Percentiles rank a stretch among this genome's conserved stretches.
phyloP scores from a whole-genome alignment of 1,140 invertebrate species.

The Xylocopa sonorina region DNA sequence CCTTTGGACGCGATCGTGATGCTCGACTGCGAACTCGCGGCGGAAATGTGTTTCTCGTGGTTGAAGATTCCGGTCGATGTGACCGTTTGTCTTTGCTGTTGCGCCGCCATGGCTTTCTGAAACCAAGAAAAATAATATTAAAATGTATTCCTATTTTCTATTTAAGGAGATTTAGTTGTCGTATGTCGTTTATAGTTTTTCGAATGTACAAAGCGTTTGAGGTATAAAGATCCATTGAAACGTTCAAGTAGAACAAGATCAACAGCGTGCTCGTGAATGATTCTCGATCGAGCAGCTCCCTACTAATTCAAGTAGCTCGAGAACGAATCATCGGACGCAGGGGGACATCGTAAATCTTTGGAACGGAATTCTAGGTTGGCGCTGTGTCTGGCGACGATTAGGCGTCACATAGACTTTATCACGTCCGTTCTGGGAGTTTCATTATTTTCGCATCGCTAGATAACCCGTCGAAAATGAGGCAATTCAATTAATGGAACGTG shows the following conservation, averaged over 20 bases:
- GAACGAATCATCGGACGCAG: not conserved
- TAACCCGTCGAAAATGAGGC: not conserved
- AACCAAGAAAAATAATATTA: slow-evolving; percentile 41
- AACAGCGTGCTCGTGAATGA: no score
- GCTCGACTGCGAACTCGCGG: slow-evolving; percentile 88
- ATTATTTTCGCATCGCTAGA: slow-evolving; percentile 40
- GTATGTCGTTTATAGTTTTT: no score
- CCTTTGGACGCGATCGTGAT: slow-evolving; percentile 89
- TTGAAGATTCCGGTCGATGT: slow-evolving; percentile 90
- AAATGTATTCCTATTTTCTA: no score
- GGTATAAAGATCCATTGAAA: no score
- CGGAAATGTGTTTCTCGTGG: slow-evolving; percentile 88
- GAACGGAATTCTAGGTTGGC: slow-evolving; percentile 3
- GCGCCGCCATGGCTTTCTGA: slow-evolving; percentile 89
- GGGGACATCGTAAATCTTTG: not conserved
- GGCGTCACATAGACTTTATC: slow-evolving; percentile 24
- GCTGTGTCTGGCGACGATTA: not conserved
- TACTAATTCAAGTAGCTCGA: not conserved
- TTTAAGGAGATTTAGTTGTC: no score
- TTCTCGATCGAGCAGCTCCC: not conserved
- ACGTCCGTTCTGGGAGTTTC: slow-evolving; percentile 19
- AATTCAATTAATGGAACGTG: no score
- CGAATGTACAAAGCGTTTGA: no score
- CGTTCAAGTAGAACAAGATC: no score
- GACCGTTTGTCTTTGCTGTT: slow-evolving; percentile 91